phyloP scores from a whole-genome alignment of 2,888 invertebrate species.

The Allophyes oxyacanthae region DNA sequence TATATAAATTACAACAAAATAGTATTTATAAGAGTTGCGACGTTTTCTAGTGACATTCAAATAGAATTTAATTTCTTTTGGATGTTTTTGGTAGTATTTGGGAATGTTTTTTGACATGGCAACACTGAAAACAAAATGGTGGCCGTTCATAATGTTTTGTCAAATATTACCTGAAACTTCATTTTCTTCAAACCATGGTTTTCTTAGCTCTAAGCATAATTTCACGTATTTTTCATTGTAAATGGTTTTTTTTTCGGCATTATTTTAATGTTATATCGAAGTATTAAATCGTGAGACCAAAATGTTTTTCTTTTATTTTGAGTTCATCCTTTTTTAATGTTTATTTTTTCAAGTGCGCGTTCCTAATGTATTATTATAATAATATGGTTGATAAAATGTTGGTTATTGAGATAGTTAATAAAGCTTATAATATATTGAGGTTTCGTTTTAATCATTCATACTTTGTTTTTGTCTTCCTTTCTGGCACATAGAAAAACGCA shows the following conservation, averaged over 20 bases:
- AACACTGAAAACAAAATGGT: slow-evolving; percentile 6
- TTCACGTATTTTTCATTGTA: slow-evolving; percentile 62
- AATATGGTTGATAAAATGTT: slow-evolving; percentile 26
- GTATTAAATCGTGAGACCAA: slow-evolving; percentile 78
- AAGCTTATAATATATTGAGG: slow-evolving; percentile 43
- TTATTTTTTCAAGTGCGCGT: slow-evolving; percentile 19
- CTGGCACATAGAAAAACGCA: no score
- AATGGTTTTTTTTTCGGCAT: slow-evolving; percentile 71
- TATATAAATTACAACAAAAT: slow-evolving; percentile 45
- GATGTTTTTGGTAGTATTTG: slow-evolving; percentile 14
- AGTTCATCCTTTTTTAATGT: slow-evolving; percentile 10
- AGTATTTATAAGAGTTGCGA: slow-evolving; percentile 58
- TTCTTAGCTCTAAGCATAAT: slow-evolving; percentile 51
- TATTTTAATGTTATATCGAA: slow-evolving; percentile 74
- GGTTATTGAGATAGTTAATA: slow-evolving; percentile 43
- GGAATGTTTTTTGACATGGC: slow-evolving; percentile 15
- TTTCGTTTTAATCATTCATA: slow-evolving; percentile 5
- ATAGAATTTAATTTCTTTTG: slow-evolving; percentile 19
- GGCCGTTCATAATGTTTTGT: neutral
- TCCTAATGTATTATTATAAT: slow-evolving; percentile 38
- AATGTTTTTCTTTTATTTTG: slow-evolving; percentile 59
- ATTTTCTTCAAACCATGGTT: slow-evolving; percentile 26
- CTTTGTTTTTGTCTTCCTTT: no score
- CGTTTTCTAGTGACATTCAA: slow-evolving; percentile 27
- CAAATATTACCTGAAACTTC: slow-evolving; percentile 8